These are phyloP conservation scores for Lysandra coridon DNA, from an alignment of 2,888 invertebrate species.

Conservation along the genomic window DNA sequence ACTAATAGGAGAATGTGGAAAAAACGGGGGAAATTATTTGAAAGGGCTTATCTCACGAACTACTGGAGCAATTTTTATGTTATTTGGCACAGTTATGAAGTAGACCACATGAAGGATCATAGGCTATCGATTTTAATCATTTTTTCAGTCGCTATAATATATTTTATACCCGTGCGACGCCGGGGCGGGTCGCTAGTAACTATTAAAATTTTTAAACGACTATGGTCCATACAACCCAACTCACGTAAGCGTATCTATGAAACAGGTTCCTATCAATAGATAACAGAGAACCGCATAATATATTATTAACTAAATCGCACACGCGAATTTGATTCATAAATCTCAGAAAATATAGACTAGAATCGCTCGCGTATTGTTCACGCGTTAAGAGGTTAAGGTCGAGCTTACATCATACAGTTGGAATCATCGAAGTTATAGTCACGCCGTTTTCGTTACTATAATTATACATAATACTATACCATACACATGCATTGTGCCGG, in stretches of 20 bases:
- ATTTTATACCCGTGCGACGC: too few relatives aligned
- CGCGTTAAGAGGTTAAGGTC: slow-evolving; percentile 25
- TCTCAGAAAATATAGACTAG: background rate
- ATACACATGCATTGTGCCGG: background rate
- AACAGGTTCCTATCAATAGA: slow-evolving; percentile 28
- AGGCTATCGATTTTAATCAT: too few relatives aligned
- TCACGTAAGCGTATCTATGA: slow-evolving; percentile 10
- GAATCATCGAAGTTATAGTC: slow-evolving; percentile 28
- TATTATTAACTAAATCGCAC: slow-evolving; percentile 4
- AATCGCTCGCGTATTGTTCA: background rate
- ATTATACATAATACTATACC: background rate
- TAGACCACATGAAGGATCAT: too few relatives aligned
- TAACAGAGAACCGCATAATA: slow-evolving; percentile 14
- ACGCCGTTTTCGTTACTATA: background rate
- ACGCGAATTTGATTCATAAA: slow-evolving; percentile 1
- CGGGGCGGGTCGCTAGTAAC: too few relatives aligned
- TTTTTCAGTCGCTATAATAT: too few relatives aligned
- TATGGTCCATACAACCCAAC: background rate
- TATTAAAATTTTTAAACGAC: background rate
- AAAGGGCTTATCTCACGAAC: too few relatives aligned
- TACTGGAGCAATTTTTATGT: too few relatives aligned
- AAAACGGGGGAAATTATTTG: too few relatives aligned
- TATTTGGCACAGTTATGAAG: too few relatives aligned
- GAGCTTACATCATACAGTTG: slow-evolving; percentile 24
- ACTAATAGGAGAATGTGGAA: too few relatives aligned